Evolutionary conservation across 2,888 invertebrate genomes (phyloP).

Genomic region (Proisotoma minuta): DNA sequence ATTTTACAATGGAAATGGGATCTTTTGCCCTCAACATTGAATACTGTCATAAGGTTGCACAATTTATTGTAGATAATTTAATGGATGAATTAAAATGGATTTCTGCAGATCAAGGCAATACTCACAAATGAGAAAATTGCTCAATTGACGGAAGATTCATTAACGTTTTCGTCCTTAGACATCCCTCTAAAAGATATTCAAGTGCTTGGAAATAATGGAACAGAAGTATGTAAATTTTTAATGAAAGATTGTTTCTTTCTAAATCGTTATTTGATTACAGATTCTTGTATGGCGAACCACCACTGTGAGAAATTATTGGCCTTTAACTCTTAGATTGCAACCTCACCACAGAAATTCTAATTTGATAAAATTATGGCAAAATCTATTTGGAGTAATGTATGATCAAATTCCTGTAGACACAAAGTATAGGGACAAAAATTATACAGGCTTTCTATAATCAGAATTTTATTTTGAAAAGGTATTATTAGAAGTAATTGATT

Average conservation of each 20-base stretch:
- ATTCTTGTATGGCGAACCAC: conserved; percentile 7
- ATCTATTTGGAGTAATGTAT: conserved; percentile 4
- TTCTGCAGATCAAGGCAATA: no score
- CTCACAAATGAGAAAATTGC: no score
- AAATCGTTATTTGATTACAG: neutral
- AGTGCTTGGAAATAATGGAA: neutral
- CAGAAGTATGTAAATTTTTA: neutral
- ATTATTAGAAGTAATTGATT: no score
- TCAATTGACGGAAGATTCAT: neutral
- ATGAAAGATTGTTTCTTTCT: neutral
- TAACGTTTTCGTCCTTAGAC: neutral
- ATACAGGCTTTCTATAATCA: no score
- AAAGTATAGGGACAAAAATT: neutral
- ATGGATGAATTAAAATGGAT: no score
- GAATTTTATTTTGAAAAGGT: neutral
- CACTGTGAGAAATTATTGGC: neutral
- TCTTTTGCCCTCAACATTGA: conserved; percentile 21
- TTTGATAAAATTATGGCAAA: neutral
- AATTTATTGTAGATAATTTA: no score
- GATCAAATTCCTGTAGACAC: neutral
- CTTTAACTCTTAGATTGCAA: neutral
- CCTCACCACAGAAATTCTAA: neutral
- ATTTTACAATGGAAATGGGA: conserved; percentile 17
- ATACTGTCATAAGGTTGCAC: conserved; percentile 20
- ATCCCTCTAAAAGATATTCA: neutral